Evolutionary conservation across 2,888 invertebrate species (phyloP).

Genomic region (Allacma fusca): DNA sequence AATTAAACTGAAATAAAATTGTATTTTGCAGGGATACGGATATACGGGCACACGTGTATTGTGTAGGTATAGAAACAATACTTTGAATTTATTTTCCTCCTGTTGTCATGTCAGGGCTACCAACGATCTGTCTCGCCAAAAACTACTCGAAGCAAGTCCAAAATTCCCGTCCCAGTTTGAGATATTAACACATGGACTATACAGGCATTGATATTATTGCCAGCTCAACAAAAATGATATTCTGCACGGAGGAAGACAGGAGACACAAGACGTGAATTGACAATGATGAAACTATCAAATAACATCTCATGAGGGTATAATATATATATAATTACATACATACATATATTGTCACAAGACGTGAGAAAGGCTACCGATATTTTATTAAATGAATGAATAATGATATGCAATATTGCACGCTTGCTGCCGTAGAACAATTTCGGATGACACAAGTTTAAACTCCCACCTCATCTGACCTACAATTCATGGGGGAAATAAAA

Average conservation of each 20-base stretch:
- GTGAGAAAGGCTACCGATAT: not conserved
- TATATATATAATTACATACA: too few species aligned
- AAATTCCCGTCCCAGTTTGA: not conserved
- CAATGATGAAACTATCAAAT: not conserved
- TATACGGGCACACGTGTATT: too few species aligned
- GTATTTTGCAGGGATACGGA: too few species aligned
- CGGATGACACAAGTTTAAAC: not conserved
- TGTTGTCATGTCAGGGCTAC: too few species aligned
- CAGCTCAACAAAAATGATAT: not conserved
- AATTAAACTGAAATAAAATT: too few species aligned
- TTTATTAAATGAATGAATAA: not conserved
- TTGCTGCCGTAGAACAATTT: not conserved
- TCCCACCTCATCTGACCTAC: not conserved
- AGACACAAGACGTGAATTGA: not conserved
- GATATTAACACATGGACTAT: too few species aligned
- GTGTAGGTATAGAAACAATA: too few species aligned
- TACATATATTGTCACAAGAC: not conserved
- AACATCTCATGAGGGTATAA: not conserved
- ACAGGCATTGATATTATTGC: too few species aligned
- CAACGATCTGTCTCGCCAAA: too few species aligned
- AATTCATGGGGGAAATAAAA: not conserved
- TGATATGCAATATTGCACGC: too few species aligned
- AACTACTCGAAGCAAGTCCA: not conserved
- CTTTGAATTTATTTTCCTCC: too few species aligned
- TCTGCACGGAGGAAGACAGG: not conserved